Evolutionary conservation across 2,113 vertebrate species (phyloP), one percentile per base, ranked within the genome.

Genomic region (Ageneiosus marmoratus): DNA sequence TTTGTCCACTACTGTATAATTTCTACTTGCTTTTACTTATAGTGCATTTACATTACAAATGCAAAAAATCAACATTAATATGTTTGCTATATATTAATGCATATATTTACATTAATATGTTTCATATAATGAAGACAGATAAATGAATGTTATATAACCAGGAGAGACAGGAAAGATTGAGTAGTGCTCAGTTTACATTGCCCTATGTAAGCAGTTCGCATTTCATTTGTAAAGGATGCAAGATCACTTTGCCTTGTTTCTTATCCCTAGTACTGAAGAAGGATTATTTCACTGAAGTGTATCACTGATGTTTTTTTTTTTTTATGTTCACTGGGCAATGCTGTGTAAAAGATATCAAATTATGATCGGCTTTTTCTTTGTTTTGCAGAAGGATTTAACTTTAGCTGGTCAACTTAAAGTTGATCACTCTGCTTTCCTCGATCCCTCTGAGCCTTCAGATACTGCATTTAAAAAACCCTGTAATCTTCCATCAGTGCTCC

Each of bases 301-400:
- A 41, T 41, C 34, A 41, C 22, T n/a, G 41, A 12, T 12, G 24
- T 18, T 62, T 16, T 27, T 79, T n/a, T n/a, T 5, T 76, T n/a
- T 44, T 37, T 32, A 32, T 63, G 58, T 48, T 60, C 24, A 48
- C 27, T 63, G 41, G 55, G 41, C 18, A 46, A 62, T 62, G 53
- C 13, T 77, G 5, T 63, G 15, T 1, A 58, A 77, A 77, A 41
- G 11, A 34, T 53, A 2, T 65, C 10, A n/a, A 70, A 41, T 84
- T 56, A 41, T 69, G 27, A 63, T 34, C 12, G 27, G 1, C 29
- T 51, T 58, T 77, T n/a, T 48, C 53, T 37, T 53, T 84, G 44
- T 79, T 84, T 77, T 83, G 2, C 80, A 87, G 86, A 83, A 72
- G 53, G 60, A 76, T 51, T 48, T 69, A 41, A 46, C 70, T 44